Conservation (phyloP, 2,113 vertebrate genomes). For the Arenaria interpres region DNA sequence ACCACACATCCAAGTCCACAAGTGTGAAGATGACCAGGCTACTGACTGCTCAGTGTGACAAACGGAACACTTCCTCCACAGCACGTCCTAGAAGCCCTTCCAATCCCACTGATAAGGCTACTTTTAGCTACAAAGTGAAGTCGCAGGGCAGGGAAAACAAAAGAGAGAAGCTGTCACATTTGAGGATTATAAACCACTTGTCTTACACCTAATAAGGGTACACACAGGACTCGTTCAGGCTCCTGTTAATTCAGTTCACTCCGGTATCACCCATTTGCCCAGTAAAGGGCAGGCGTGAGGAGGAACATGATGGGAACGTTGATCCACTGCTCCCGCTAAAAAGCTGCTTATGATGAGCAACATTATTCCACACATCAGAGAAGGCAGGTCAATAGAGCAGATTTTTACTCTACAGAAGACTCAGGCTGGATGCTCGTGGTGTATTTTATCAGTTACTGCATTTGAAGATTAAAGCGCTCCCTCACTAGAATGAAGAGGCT, state of each 20-base stretch:
- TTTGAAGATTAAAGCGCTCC: background rate
- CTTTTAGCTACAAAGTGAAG: background rate
- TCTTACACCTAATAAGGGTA: background rate
- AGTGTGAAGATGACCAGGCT: too few relatives aligned
- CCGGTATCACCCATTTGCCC: background rate
- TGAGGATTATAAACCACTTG: background rate
- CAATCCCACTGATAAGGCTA: background rate
- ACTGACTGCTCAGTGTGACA: background rate
- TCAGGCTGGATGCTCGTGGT: accelerated
- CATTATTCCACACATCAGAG: background rate
- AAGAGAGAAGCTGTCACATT: background rate
- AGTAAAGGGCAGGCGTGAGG: background rate
- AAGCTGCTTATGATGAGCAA: background rate
- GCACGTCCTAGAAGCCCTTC: background rate
- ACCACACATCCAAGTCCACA: background rate
- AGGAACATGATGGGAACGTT: background rate
- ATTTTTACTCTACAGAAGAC: background rate
- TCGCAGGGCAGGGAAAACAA: background rate
- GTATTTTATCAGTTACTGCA: background rate
- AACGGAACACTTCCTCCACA: background rate
- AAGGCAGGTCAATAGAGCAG: background rate
- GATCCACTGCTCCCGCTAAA: background rate
- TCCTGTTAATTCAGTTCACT: background rate
- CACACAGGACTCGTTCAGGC: background rate
- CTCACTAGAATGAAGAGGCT: background rate